Conservation (phyloP, 1,140 invertebrate species). For the Zaprionus tsacasi region DNA sequence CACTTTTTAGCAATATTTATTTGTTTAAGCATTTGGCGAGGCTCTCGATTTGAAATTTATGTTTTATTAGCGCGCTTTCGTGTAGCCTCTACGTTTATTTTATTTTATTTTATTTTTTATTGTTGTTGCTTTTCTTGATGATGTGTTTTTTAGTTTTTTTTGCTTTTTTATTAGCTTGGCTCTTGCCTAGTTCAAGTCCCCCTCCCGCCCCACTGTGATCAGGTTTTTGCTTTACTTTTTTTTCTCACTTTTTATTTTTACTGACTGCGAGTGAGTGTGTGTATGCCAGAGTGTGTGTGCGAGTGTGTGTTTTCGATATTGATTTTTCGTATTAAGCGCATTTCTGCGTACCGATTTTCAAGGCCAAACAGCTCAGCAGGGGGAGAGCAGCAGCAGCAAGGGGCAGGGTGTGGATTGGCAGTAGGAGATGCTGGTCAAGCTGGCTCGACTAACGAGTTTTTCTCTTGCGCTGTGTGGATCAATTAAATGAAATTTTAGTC, state of each 20-base stretch:
- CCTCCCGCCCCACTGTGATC: slow-evolving; percentile 5
- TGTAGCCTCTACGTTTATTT: slow-evolving; percentile 49
- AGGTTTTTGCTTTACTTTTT: slow-evolving; percentile 49
- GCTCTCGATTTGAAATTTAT: slow-evolving; percentile 38
- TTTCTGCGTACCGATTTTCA: slow-evolving; percentile 78
- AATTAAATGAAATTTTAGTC: slow-evolving; percentile 60
- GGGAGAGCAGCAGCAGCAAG: neutral
- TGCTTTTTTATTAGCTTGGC: slow-evolving; percentile 41
- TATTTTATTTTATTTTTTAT: neutral
- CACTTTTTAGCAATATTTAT: slow-evolving; percentile 42
- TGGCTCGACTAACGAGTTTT: slow-evolving; percentile 66
- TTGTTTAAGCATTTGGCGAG: slow-evolving; percentile 30
- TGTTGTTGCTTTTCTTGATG: neutral
- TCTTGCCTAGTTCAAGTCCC: slow-evolving; percentile 59
- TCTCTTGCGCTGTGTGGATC: slow-evolving; percentile 40
- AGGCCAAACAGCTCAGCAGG: slow-evolving; percentile 54
- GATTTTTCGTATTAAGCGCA: slow-evolving; percentile 82
- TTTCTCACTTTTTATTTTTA: slow-evolving; percentile 42
- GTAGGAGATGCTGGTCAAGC: slow-evolving; percentile 41
- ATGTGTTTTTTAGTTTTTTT: neutral
- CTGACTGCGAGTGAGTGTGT: slow-evolving; percentile 19
- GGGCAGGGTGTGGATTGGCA: neutral
- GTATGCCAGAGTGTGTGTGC: slow-evolving; percentile 28
- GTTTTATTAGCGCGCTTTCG: slow-evolving; percentile 57
- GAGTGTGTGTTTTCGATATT: slow-evolving; percentile 68